Percentiles rank a stretch among this genome's conserved stretches.
Evolutionary conservation across 2,797 vertebrate species (phyloP).

Genomic region (Furcifer pardalis): DNA sequence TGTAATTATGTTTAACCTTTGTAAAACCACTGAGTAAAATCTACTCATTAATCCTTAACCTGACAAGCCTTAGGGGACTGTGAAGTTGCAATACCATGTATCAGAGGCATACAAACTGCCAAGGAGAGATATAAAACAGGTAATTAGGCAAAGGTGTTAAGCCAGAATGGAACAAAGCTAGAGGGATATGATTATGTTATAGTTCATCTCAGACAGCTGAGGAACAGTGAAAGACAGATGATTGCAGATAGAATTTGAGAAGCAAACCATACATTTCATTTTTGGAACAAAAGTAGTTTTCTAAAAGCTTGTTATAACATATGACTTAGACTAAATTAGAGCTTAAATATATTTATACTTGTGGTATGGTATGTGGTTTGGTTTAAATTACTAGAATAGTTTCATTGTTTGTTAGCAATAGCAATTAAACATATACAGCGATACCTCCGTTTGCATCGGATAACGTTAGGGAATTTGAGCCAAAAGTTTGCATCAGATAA

Average conservation of each 20-base stretch:
- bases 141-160: slow-evolving; percentile 72
- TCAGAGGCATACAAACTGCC: slow-evolving; percentile 67
- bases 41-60: slow-evolving; percentile 83
- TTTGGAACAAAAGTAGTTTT: slow-evolving; percentile 62
- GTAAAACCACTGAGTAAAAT: slow-evolving; percentile 78
- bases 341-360: slow-evolving; percentile 39
- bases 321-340: slow-evolving; percentile 46
- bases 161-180: slow-evolving; percentile 73
- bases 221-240: slow-evolving; percentile 67
- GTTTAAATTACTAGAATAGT: slow-evolving; percentile 17
- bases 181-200: slow-evolving; percentile 68
- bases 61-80: slow-evolving; percentile 73
- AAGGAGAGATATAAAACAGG: slow-evolving; percentile 71
- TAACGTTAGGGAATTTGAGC: no score
- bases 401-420: no score
- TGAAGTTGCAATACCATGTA: slow-evolving; percentile 71
- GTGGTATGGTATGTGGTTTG: not conserved
- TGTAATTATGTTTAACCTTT: slow-evolving; percentile 84
- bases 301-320: slow-evolving; percentile 28
- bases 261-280: slow-evolving; percentile 49
- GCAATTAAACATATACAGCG: no score
- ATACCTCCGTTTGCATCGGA: no score
- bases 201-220: slow-evolving; percentile 60
- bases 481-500: no score
- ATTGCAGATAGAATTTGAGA: slow-evolving; percentile 52